Conservation (phyloP, 2,113 vertebrate species). For the Bungarus multicinctus region DNA sequence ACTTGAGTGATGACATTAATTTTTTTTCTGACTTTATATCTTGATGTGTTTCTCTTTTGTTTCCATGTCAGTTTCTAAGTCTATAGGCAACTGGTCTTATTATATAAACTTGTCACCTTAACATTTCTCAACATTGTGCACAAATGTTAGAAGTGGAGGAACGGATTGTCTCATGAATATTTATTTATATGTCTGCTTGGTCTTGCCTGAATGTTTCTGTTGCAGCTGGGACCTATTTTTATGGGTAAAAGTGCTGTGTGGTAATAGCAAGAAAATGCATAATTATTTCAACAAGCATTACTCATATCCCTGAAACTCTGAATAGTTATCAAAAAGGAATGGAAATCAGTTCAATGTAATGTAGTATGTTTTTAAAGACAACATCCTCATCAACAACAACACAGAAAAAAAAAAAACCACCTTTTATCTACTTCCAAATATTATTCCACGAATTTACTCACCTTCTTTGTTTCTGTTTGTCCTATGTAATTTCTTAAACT, state of each 20-base stretch:
- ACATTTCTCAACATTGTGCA: neutral
- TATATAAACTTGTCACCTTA: neutral
- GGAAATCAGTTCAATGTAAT: neutral
- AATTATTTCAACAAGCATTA: neutral
- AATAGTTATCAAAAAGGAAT: neutral
- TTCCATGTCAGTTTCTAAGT: neutral
- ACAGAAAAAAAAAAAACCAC: neutral
- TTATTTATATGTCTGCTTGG: conserved; percentile 2
- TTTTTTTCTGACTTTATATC: neutral
- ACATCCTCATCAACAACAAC: neutral
- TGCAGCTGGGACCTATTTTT: neutral
- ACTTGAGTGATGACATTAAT: neutral
- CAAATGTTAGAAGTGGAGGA: conserved; percentile 17
- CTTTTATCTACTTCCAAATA: neutral
- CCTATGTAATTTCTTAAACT: neutral
- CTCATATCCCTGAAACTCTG: neutral
- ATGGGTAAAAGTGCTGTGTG: neutral
- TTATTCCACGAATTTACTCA: neutral
- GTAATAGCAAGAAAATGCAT: neutral
- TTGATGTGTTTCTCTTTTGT: neutral
- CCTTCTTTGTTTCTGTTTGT: neutral
- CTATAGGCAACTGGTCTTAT: neutral
- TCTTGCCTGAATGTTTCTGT: neutral
- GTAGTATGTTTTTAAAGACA: neutral
- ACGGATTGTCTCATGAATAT: neutral